Conservation (phyloP, 2,888 invertebrate genomes). For the Noctuana brunneofusca region DNA sequence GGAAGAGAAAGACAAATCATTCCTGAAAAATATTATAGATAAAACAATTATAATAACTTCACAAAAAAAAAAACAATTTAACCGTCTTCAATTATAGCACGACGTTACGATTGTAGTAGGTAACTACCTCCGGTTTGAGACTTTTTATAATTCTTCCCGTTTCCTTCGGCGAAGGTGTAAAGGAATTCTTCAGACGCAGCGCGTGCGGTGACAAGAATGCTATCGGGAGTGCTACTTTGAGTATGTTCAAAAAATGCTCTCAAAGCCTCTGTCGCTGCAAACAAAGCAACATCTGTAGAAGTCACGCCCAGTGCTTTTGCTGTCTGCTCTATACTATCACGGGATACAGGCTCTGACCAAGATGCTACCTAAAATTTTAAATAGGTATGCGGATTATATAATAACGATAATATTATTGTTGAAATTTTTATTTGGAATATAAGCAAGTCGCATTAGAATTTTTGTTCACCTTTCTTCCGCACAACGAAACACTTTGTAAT, state of each 20-base stretch:
- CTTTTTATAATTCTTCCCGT: constrained; percentile 75
- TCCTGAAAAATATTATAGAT: constrained; percentile 60
- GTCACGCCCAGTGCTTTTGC: constrained; percentile 84
- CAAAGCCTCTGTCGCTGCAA: constrained; percentile 85
- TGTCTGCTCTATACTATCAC: constrained; percentile 81
- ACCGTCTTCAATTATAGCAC: too few species aligned
- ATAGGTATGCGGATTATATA: too few species aligned
- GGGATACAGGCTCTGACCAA: constrained; percentile 86
- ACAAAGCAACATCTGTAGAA: constrained; percentile 85
- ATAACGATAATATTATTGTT: too few species aligned
- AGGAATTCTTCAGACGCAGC: constrained; percentile 83
- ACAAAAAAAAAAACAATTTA: too few species aligned
- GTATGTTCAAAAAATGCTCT: constrained; percentile 84
- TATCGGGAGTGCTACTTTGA: constrained; percentile 78
- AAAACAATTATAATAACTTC: too few species aligned
- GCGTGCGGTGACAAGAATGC: constrained; percentile 85
- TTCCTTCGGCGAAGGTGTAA: constrained; percentile 74
- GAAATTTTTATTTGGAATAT: too few species aligned
- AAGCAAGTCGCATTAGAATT: too few species aligned
- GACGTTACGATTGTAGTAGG: too few species aligned
- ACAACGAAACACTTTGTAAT: constrained; percentile 85
- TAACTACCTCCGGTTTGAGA: constrained; percentile 79
- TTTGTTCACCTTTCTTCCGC: constrained; percentile 84
- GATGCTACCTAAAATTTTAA: constrained; percentile 78
- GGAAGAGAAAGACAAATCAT: constrained; percentile 86